These are phyloP conservation scores for Apodemus sylvaticus DNA, from an alignment of 2,113 vertebrate genomes.

Conservation along the genomic window DNA sequence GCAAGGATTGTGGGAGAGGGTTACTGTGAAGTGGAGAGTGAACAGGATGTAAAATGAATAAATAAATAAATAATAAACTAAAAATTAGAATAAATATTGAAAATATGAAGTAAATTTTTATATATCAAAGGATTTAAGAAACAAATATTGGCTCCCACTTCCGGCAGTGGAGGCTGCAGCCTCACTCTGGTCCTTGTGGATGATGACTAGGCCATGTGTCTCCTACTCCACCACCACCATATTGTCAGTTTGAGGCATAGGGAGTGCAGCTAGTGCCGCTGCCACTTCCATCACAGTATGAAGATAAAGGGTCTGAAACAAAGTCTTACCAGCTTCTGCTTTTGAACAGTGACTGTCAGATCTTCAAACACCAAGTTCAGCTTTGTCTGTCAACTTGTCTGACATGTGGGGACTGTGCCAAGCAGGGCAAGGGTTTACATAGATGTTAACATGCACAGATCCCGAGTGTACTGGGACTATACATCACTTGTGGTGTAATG, in stretches of 20 bases:
- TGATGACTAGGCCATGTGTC: no score
- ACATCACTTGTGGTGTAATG: constrained; percentile 97
- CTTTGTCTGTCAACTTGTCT: constrained; percentile 91
- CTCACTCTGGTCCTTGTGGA: no score
- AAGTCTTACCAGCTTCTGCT: constrained; percentile 73
- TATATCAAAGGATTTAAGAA: neutral
- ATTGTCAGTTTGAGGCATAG: no score
- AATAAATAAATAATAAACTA: no score
- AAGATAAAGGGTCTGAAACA: constrained; percentile 82
- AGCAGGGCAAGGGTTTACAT: constrained; percentile 98
- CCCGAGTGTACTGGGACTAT: constrained; percentile 97
- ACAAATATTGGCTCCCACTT: no score
- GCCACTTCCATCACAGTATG: constrained; percentile 80
- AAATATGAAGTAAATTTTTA: neutral
- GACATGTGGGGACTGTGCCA: constrained; percentile 97
- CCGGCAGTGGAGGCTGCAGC: no score
- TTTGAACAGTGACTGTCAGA: constrained; percentile 67
- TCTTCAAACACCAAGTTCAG: constrained; percentile 68
- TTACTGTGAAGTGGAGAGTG: no score
- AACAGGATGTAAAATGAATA: no score
- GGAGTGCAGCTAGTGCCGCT: no score
- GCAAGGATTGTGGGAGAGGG: no score
- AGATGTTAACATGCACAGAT: constrained; percentile 97
- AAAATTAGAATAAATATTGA: neutral
- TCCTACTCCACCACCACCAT: no score